Percentiles rank a stretch among this genome's conserved stretches.
These are phyloP conservation scores for Megalonaias nervosa DNA, from an alignment of 1,140 invertebrate species.

Conservation along the genomic window DNA sequence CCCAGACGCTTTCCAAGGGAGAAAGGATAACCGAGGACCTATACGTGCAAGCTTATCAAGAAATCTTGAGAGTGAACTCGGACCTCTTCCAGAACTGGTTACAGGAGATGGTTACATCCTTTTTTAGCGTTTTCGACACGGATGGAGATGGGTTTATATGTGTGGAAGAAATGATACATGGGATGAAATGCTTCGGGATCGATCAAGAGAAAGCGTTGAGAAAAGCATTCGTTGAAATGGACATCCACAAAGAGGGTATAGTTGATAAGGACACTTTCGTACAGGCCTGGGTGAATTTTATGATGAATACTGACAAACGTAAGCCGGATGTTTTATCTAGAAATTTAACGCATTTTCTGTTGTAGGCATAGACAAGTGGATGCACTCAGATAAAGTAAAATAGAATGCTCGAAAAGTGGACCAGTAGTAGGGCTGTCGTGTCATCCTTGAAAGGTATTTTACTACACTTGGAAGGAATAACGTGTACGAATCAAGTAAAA, in stretches of 20 bases:
- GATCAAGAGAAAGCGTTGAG: conserved; percentile 17
- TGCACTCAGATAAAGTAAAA: too few relatives aligned
- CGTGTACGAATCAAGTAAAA: too few relatives aligned
- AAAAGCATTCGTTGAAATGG: conserved; percentile 21
- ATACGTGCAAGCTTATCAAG: conserved; percentile 24
- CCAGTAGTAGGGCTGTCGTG: too few relatives aligned
- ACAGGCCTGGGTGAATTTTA: conserved; percentile 35
- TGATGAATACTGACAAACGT: conserved; percentile 11
- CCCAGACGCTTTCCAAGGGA: conserved; percentile 15
- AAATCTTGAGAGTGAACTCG: conserved; percentile 14
- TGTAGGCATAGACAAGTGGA: too few relatives aligned
- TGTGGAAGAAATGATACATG: conserved; percentile 22
- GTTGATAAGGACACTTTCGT: conserved; percentile 28
- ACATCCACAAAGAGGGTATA: conserved; percentile 10
- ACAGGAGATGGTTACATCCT: conserved; percentile 22
- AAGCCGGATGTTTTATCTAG: too few relatives aligned
- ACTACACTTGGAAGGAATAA: too few relatives aligned
- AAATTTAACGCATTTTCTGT: too few relatives aligned
- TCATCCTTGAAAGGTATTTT: too few relatives aligned
- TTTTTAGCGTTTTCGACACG: conserved; percentile 37
- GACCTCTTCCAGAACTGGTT: conserved; percentile 22
- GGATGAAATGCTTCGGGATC: conserved; percentile 33
- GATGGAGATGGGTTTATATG: conserved; percentile 28
- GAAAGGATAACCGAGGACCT: conserved; percentile 25
- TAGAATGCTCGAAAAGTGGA: too few relatives aligned